Conservation (phyloP, 2,888 invertebrate genomes). For the Machimus atricapillus region DNA sequence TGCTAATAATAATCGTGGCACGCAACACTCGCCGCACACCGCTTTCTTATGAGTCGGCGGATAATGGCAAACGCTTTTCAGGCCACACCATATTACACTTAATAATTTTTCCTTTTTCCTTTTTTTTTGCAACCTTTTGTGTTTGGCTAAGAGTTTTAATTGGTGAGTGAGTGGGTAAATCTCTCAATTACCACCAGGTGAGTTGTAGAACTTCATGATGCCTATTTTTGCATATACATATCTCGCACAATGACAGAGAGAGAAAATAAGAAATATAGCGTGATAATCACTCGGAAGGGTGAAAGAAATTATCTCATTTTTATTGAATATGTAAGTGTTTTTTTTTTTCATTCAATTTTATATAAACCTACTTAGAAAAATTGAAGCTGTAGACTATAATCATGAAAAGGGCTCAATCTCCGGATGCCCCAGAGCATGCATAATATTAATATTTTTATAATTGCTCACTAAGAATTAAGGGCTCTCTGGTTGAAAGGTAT, state of each 20-base stretch:
- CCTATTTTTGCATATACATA: background rate
- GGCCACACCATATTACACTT: background rate
- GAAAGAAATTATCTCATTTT: background rate
- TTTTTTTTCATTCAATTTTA: background rate
- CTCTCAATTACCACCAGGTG: background rate
- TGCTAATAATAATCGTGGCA: background rate
- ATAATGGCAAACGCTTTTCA: background rate
- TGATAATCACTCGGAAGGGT: background rate
- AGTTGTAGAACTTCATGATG: background rate
- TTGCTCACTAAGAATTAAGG: too few species aligned
- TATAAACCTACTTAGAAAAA: too few species aligned
- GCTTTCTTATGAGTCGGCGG: background rate
- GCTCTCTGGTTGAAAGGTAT: too few species aligned
- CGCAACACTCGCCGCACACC: background rate
- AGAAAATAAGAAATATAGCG: background rate
- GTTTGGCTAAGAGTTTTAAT: background rate
- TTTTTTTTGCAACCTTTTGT: background rate
- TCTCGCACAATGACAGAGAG: background rate
- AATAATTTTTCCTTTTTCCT: too few species aligned
- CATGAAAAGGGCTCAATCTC: too few species aligned
- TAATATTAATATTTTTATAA: too few species aligned
- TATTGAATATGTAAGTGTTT: background rate
- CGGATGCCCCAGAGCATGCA: too few species aligned
- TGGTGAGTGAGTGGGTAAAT: background rate
- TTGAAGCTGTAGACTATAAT: too few species aligned